These are phyloP conservation scores for Hypomecis atomaria DNA, from an alignment of 2,888 invertebrate species.

Conservation along the genomic window DNA sequence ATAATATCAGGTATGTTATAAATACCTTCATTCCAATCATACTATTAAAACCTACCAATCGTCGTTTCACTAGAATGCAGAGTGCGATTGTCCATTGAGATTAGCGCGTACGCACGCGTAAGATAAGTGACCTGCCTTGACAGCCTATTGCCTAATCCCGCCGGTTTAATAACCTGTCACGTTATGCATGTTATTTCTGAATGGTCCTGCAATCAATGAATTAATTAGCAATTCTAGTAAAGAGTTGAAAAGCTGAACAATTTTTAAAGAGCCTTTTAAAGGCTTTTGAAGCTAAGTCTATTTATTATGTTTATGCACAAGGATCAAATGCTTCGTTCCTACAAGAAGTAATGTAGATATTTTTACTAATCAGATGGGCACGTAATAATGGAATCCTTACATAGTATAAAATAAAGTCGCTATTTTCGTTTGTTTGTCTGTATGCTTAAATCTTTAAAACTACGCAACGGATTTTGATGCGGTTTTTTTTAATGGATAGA, in stretches of 20 bases:
- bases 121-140: slow-evolving; percentile 35
- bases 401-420: no score
- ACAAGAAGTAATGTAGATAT: no score
- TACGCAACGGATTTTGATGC: no score
- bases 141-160: slow-evolving; percentile 35
- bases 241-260: neutral
- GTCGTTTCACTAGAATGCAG: neutral
- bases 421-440: no score
- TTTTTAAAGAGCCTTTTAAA: neutral
- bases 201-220: slow-evolving; percentile 8
- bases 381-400: no score
- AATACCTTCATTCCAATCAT: neutral
- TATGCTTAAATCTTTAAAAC: no score
- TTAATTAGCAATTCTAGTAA: neutral
- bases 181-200: slow-evolving; percentile 31
- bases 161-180: slow-evolving; percentile 37
- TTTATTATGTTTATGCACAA: no score
- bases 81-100: slow-evolving; percentile 35
- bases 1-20: no score
- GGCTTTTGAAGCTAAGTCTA: no score
- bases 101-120: slow-evolving; percentile 35
- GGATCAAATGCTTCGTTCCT: no score
- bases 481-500: no score
- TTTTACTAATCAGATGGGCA: no score
- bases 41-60: neutral